Evolutionary conservation across 2,113 vertebrate species (phyloP), one percentile per base, ranked within the genome.

Genomic region (Recurvirostra avosetta): DNA sequence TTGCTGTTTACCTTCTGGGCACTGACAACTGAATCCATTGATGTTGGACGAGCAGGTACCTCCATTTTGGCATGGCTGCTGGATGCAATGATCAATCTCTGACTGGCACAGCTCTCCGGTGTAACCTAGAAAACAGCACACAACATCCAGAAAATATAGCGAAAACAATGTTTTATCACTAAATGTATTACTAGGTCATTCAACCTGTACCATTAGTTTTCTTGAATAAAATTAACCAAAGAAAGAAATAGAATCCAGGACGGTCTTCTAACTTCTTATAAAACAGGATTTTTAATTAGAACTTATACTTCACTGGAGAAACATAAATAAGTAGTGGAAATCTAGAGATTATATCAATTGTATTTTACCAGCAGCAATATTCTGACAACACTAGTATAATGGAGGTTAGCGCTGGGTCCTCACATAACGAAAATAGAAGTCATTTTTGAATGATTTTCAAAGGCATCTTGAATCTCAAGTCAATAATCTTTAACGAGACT

Each of bases 31-130:
- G 94, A 99, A 99, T 45, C 99, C 99, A 15, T 79, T 98, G 94
- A 98, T 88, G 67, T 86, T 98, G 79, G 98, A 99, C 80, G 97
- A 96, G 88, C 99, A 99, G 5, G 98, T 99, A 14, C 99, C 99
- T 97, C 98, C 99, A 12, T 99, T 99, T 84, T 98, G 98, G 97
- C 99, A 99, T 1, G 99, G 99, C 85, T 99, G 97, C 74, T 98
- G 98, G 81, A 98, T 58, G 80, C 99, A 99, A 20, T 99, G 99
- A 96, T 99, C 98, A 19, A 99, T 98, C 97, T 98, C 96, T 89
- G 98, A 97, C 92, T 99, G 98, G 97, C 99, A 99, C n/a, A 98
- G 98, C 40, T 99, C 98, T 53, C 99, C 99, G 3, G 98, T 98
- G 61, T 98, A 99, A 91, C 98, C 98, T 99, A 96, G 66, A 94